These are phyloP conservation scores for Pentamera pediparva DNA, from an alignment of 53 echinoderm and acorn worm species.

Conservation along the genomic window DNA sequence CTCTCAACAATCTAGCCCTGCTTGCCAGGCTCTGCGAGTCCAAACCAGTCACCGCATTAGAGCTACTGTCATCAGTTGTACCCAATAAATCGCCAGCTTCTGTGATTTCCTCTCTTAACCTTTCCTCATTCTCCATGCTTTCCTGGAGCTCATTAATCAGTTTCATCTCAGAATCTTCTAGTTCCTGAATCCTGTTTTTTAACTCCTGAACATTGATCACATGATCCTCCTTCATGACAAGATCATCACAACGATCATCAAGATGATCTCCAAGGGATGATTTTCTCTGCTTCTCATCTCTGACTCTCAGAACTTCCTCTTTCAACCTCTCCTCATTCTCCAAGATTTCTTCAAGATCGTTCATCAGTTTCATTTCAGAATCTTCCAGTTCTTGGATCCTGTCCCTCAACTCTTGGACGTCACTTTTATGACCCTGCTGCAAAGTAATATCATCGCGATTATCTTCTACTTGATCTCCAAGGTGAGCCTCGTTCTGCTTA, in stretches of 20 bases:
- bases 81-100: neutral
- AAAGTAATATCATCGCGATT: no score
- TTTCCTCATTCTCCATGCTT: slow-evolving; percentile 39
- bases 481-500: no score
- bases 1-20: no score
- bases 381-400: slow-evolving; percentile 28
- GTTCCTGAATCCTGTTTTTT: neutral
- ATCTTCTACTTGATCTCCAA: no score
- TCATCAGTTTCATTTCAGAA: slow-evolving; percentile 24
- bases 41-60: no score
- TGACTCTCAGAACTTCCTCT: slow-evolving; percentile 11
- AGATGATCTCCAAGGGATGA: no score
- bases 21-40: no score
- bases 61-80: neutral
- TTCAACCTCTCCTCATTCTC: slow-evolving; percentile 17
- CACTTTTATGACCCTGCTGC: slow-evolving; percentile 16
- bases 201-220: slow-evolving; percentile 21
- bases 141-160: slow-evolving; percentile 36
- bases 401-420: neutral
- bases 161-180: slow-evolving; percentile 23
- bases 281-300: neutral
- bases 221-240: slow-evolving; percentile 5
- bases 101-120: neutral
- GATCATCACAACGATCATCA: no score
- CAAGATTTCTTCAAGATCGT: slow-evolving; percentile 39